A percentile compares a stretch with the other conserved stretches of the same genome.
Conservation (phyloP, 1,140 invertebrate species). For the Aricia agestis region DNA sequence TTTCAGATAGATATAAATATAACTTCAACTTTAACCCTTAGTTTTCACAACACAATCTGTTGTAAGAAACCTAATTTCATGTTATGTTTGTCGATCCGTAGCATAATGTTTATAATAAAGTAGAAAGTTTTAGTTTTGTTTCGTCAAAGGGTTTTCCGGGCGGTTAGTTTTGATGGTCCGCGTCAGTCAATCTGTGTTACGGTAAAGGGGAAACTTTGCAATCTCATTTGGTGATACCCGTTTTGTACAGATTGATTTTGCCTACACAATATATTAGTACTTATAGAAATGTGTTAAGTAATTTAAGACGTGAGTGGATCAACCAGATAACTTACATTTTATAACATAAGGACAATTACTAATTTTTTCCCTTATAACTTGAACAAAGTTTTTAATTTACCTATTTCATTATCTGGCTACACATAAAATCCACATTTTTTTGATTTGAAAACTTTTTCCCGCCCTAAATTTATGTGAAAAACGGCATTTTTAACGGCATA, state of each 20-base stretch:
- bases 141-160: conserved; percentile 34
- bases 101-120: neutral
- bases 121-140: neutral
- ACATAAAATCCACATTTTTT: too few relatives aligned
- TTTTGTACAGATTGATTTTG: conserved; percentile 14
- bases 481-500: too few relatives aligned
- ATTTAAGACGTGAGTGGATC: too few relatives aligned
- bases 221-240: neutral
- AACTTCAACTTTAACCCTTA: neutral
- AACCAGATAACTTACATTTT: too few relatives aligned
- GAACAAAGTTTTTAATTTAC: too few relatives aligned
- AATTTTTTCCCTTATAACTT: too few relatives aligned
- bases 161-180: conserved; percentile 37
- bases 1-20: too few relatives aligned
- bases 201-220: conserved; percentile 10
- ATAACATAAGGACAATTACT: too few relatives aligned
- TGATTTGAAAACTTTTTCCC: too few relatives aligned
- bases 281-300: neutral
- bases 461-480: too few relatives aligned
- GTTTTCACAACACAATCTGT: neutral
- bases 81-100: neutral
- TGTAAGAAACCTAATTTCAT: neutral
- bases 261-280: neutral
- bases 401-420: too few relatives aligned
- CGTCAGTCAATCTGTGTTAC: conserved; percentile 14